Evolutionary conservation across 2,113 vertebrate species (phyloP), one percentile per base, ranked within the genome.

Genomic region (Conger conger): DNA sequence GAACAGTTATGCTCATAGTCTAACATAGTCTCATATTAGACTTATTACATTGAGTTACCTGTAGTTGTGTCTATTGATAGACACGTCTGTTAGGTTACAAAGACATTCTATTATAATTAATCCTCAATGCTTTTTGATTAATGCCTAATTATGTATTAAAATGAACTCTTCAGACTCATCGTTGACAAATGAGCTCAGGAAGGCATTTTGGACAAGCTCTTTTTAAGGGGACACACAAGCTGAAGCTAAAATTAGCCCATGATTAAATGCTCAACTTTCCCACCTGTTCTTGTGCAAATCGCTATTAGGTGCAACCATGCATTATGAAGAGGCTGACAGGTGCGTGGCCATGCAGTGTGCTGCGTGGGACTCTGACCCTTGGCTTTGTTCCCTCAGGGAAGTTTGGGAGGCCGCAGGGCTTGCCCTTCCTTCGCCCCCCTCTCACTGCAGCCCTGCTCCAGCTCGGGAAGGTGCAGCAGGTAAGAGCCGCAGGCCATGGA

Each of bases 381-480:
- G 57, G 40, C 27, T 76, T 33, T 87, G 73, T 57, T 80, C 83
- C 82, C 90, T 17, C 87, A 96, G 91, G 96, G 90, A 96, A 97
- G 91, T 95, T 97, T 80, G 97, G 97, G 85, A 93, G 94, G 86
- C 93, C 96, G 87, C 91, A 93, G 86, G 93, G 90, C 92, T 92
- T 97, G 85, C 97, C 96, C 23, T 96, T 98, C 89, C 91, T 99
- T 78, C 91, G 95, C 79, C 96, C 97, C 36, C 95, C 96, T 23
- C 92, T 97, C 85, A 95, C 96, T 83, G 88, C 97, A 18, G 96
- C 97, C 0, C 94, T 99, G 89, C 90, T 99, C 81, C 97, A 96
- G 85, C 78, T 98, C 92, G 97, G 96, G 89, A 97, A 97, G 95
- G 94, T 96, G 57, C 96, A 97, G 89, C 98, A 98, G 97, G 97